Evolutionary conservation across 2,888 invertebrate species (phyloP).

Genomic region (Callyntrura guangdongensis): DNA sequence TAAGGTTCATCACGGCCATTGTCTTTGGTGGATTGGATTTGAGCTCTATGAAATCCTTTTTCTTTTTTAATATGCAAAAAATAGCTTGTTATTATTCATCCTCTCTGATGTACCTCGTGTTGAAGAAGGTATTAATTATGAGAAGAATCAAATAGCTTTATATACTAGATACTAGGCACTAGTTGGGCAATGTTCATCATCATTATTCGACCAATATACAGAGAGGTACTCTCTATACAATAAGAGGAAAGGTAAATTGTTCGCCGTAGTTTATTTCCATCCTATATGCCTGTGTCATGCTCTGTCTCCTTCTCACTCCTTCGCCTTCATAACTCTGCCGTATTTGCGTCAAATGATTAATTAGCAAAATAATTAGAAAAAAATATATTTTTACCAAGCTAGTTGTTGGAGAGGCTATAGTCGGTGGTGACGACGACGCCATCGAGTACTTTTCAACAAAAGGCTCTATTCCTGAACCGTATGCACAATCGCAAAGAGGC

Average conservation of each 20-base stretch:
- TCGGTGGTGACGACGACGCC: constrained; percentile 63
- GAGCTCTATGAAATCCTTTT: constrained; percentile 3
- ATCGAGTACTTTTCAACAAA: constrained; percentile 73
- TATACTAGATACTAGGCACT: neutral
- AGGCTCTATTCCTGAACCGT: constrained; percentile 73
- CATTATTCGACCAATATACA: neutral
- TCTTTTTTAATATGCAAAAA: constrained; percentile 42
- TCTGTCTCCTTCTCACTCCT: no score
- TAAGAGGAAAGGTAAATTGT: neutral
- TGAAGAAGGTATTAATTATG: constrained; percentile 37
- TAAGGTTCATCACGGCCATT: constrained; percentile 64
- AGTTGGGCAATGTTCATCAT: neutral
- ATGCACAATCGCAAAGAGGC: constrained; percentile 86
- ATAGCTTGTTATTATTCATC: constrained; percentile 47
- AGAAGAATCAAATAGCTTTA: neutral
- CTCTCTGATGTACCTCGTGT: neutral
- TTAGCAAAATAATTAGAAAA: constrained; percentile 75
- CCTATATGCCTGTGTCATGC: no score
- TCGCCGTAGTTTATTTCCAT: no score
- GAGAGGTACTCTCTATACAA: neutral
- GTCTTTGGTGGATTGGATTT: constrained; percentile 31
- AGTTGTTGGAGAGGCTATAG: constrained; percentile 53
- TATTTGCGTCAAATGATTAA: constrained; percentile 68
- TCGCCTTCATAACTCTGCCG: neutral
- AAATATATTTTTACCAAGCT: constrained; percentile 70